Evolutionary conservation across 2,888 invertebrate genomes (phyloP).

Genomic region (Diogma glabrata): DNA sequence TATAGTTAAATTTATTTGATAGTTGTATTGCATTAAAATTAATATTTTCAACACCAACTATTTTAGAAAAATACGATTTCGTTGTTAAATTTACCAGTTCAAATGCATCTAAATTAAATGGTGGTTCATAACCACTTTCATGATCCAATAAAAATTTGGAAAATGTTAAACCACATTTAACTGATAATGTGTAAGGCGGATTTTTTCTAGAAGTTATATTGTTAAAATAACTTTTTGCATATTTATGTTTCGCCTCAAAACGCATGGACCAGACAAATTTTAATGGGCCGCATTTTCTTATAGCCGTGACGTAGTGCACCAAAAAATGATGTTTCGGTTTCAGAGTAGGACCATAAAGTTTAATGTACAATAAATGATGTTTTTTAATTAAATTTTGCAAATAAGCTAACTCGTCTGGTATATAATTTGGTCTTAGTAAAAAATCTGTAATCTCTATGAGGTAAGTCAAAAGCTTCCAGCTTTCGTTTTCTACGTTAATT

Average conservation of each 20-base stretch:
- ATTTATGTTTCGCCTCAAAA: constrained; percentile 11
- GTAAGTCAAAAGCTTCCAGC: constrained; percentile 15
- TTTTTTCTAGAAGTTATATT: background rate
- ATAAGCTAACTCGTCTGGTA: constrained; percentile 10
- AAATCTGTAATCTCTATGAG: constrained; percentile 15
- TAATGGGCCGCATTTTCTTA: constrained; percentile 15
- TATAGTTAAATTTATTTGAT: constrained; percentile 10
- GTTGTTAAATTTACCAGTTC: background rate
- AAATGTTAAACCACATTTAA: background rate
- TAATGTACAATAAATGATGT: constrained; percentile 14
- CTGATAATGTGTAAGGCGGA: background rate
- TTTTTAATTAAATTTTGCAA: constrained; percentile 14
- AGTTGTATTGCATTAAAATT: constrained; percentile 8
- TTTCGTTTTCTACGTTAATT: constrained; percentile 15
- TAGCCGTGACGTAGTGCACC: constrained; percentile 15
- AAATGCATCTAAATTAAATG: background rate
- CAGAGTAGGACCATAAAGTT: constrained; percentile 14
- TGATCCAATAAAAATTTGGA: background rate
- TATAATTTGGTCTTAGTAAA: constrained; percentile 12
- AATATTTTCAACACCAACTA: constrained; percentile 6
- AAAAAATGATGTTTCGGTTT: constrained; percentile 18
- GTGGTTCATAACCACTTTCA: background rate
- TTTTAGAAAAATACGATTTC: constrained; percentile 8
- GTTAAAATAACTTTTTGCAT: background rate
- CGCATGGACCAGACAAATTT: too few species aligned